These are phyloP conservation scores for Calameuta idolon DNA, from an alignment of 2,888 invertebrate genomes.

Conservation along the genomic window DNA sequence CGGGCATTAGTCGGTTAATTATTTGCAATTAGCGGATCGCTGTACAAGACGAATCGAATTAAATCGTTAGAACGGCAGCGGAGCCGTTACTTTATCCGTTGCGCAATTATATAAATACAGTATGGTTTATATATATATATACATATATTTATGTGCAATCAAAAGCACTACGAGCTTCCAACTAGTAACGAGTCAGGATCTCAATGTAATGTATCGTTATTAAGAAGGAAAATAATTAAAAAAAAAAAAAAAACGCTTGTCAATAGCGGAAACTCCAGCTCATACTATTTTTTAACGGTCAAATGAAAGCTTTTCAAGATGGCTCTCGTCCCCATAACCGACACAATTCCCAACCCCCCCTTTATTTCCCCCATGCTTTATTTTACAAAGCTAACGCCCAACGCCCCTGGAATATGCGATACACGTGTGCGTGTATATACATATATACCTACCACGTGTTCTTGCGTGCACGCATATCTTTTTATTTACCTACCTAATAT, in stretches of 20 bases:
- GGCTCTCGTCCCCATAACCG: constrained; percentile 1
- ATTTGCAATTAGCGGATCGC: constrained; percentile 49
- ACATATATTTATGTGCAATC: background rate
- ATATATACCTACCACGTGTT: background rate
- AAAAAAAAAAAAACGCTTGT: background rate
- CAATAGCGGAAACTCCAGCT: background rate
- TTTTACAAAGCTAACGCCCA: background rate
- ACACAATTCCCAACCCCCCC: constrained; percentile 3
- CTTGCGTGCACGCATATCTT: background rate
- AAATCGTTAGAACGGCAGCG: background rate
- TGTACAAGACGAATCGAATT: background rate
- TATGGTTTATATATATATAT: background rate
- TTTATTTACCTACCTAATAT: background rate
- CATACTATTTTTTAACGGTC: background rate
- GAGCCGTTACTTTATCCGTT: background rate
- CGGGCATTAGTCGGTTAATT: constrained; percentile 53
- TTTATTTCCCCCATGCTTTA: background rate
- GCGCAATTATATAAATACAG: background rate
- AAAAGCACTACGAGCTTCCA: constrained; percentile 1
- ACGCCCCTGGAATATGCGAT: background rate
- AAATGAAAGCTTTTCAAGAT: background rate
- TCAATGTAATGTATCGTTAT: background rate
- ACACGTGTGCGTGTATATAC: background rate
- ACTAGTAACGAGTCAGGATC: background rate
- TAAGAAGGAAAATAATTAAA: background rate